Base-by-base conservation (phyloP, 2,113 vertebrate species). In the Tachycineta bicolor region DNA sequence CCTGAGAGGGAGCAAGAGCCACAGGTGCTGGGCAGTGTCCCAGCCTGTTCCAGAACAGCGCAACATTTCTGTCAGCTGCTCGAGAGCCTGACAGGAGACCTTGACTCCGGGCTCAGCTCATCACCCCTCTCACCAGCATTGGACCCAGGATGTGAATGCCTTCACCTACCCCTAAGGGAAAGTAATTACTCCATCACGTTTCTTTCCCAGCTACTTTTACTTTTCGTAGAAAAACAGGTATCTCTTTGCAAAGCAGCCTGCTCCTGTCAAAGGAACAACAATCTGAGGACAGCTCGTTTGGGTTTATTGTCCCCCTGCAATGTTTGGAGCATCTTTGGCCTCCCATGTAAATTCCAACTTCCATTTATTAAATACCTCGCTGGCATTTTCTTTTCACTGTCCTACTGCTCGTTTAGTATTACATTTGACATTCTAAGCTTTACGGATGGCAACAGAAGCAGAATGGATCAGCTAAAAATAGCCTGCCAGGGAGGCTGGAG, bases 381-480 rank as follows among this genome's bases (percentile, higher is more conserved):
- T 97, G 97, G 98, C 97, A 97, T 98, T 98, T 98, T 97, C 97
- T 93, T 94, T 96, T 87, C 77, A 63, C 97, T 97, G 95, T 95
- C 97, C 93, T 87, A 47, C 92, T 24, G 91, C 97, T 98, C 95
- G 84, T 97, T 98, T 97, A 97, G 97, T 96, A 96, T 96, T 92
- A 95, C 96, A 94, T 93, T 96, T 98, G 98, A 98, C 98, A 97
- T 97, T 98, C 97, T 94, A n/a, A 94, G 97, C 97, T 97, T 98
- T 97, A 98, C 64, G 96, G 98, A 98, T 98, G 97, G 98, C 94
- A 98, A 97, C 97, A 97, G 97, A 95, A 97, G 97, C 96, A 97
- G 98, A 97, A 97, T 81, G 95, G 92, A 92, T 65, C 60, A 64
- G 96, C 96, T 98, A 98, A 98, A 98, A 98, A 98, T 98, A 98